Evolutionary conservation across 2,797 vertebrate species (phyloP).

Genomic region (Adelosebastes latens): DNA sequence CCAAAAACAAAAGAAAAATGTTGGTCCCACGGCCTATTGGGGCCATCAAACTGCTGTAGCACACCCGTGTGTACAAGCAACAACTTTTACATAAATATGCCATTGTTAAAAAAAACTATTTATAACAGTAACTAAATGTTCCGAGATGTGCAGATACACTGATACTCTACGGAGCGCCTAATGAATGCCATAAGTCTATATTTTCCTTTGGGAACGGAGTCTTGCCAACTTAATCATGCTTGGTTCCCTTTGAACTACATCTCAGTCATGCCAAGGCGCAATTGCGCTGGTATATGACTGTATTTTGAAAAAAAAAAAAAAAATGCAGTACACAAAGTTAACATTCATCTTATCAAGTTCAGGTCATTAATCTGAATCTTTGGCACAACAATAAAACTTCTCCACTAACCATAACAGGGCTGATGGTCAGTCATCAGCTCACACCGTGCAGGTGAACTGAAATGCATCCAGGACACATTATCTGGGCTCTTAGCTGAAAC

Average conservation of each 20-base stretch:
- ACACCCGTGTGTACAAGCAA: background rate
- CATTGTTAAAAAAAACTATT: background rate
- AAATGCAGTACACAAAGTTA: background rate
- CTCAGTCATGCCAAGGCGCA: slow-evolving; percentile 24
- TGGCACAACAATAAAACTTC: slow-evolving; percentile 37
- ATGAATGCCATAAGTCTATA: slow-evolving; percentile 39
- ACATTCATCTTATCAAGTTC: slow-evolving; percentile 27
- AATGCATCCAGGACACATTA: slow-evolving; percentile 46
- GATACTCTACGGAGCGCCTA: background rate
- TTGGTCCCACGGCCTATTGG: background rate
- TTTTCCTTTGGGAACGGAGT: slow-evolving; percentile 24
- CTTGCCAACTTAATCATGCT: slow-evolving; percentile 30
- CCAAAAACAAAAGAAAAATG: background rate
- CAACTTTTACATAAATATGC: background rate
- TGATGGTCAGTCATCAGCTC: slow-evolving; percentile 45
- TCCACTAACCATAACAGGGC: slow-evolving; percentile 4
- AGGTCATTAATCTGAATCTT: slow-evolving; percentile 22
- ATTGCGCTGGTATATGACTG: slow-evolving; percentile 16
- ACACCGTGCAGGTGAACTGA: slow-evolving; percentile 69
- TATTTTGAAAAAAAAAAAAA: background rate
- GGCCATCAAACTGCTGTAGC: background rate
- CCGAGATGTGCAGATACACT: background rate
- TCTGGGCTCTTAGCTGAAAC: slow-evolving; percentile 48
- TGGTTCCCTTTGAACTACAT: slow-evolving; percentile 25
- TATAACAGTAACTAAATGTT: background rate